These are phyloP conservation scores for Micronycteris hirsuta DNA, from an alignment of 2,113 vertebrate species.

Conservation along the genomic window DNA sequence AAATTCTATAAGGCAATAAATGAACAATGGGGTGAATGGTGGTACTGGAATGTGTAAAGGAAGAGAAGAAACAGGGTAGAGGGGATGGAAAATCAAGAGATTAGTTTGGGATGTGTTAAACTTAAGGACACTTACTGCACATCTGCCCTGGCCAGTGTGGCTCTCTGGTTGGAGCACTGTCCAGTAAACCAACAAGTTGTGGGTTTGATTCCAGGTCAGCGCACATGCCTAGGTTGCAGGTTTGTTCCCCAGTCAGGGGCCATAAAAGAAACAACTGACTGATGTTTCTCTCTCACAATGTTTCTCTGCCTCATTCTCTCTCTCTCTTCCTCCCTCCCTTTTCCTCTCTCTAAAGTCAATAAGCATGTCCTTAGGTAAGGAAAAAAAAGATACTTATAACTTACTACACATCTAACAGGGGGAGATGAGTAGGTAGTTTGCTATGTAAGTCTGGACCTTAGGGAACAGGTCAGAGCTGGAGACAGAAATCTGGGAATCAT, in stretches of 20 bases:
- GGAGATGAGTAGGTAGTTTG: background rate
- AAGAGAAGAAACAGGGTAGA: background rate
- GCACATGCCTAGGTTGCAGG: too few species aligned
- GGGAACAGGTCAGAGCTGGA: background rate
- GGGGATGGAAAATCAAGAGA: background rate
- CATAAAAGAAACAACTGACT: too few species aligned
- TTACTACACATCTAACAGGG: background rate
- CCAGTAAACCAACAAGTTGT: too few species aligned
- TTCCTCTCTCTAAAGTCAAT: too few species aligned
- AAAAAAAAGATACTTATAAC: background rate
- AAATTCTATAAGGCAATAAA: constrained; percentile 2
- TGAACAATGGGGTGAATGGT: background rate
- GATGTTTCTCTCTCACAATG: too few species aligned
- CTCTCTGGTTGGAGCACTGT: too few species aligned
- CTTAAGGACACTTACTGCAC: background rate
- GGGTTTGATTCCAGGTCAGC: too few species aligned
- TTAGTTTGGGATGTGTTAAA: background rate
- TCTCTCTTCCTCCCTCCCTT: too few species aligned
- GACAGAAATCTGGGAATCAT: background rate
- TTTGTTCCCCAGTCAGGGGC: too few species aligned
- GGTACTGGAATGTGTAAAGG: background rate
- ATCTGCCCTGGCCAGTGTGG: too few species aligned
- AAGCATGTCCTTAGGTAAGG: too few species aligned
- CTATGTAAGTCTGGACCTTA: background rate
- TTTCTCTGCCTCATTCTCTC: too few species aligned